Evolutionary conservation across 2,888 invertebrate genomes (phyloP).

Genomic region (Polyommatus icarus): DNA sequence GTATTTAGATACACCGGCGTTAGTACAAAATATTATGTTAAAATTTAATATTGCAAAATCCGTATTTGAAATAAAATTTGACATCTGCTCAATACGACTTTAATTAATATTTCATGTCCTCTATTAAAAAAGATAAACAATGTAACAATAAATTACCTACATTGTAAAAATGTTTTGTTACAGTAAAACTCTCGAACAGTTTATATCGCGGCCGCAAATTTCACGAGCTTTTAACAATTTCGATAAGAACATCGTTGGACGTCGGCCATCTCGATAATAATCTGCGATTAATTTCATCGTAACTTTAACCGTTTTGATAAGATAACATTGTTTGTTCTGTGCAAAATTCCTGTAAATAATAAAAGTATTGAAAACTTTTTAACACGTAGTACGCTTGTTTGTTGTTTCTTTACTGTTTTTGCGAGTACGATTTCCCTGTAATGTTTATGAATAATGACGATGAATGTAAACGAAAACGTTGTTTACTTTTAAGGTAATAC

Average conservation of each 20-base stretch:
- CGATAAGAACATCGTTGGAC: conserved; percentile 35
- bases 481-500: neutral
- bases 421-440: neutral
- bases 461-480: neutral
- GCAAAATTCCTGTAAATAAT: conserved; percentile 27
- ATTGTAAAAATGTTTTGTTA: conserved; percentile 13
- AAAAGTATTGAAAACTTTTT: conserved; percentile 20
- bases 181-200: conserved; percentile 11
- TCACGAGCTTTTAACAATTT: conserved; percentile 27
- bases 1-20: too few species aligned
- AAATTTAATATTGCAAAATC: too few species aligned
- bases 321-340: conserved; percentile 24
- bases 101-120: neutral
- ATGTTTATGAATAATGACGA: neutral
- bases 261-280: conserved; percentile 38
- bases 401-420: conserved; percentile 14
- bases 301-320: conserved; percentile 22
- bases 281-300: conserved; percentile 38
- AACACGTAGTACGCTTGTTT: conserved; percentile 7
- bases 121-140: neutral
- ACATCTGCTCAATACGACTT: neutral
- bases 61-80: too few species aligned
- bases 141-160: neutral
- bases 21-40: too few species aligned
- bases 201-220: conserved; percentile 21